Evolutionary conservation across 1,140 invertebrate genomes (phyloP).

Genomic region (Plectrocnemia conspersa): DNA sequence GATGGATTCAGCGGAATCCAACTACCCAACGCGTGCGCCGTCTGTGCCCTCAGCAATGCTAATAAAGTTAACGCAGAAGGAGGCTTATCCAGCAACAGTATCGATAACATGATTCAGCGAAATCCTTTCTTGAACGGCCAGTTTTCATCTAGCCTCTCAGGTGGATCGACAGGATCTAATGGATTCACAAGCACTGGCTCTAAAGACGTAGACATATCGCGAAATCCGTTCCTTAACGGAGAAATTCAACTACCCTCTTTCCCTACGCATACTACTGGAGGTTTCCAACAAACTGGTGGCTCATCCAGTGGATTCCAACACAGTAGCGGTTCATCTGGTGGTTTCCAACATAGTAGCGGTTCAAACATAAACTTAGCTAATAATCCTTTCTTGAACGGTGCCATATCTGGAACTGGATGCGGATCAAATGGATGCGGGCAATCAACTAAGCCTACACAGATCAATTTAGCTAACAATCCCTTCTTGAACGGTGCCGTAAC

Average conservation of each 20-base stretch:
- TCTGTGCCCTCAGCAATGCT: slow-evolving; percentile 13
- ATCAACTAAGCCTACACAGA: neutral
- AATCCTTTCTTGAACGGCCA: slow-evolving; percentile 48
- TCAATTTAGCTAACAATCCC: neutral
- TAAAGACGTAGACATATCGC: slow-evolving; percentile 37
- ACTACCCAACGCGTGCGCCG: slow-evolving; percentile 26
- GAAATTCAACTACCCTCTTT: slow-evolving; percentile 21
- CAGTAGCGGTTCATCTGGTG: neutral
- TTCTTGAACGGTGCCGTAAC: neutral
- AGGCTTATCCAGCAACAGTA: slow-evolving; percentile 23
- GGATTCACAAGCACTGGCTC: slow-evolving; percentile 36
- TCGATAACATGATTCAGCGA: slow-evolving; percentile 39
- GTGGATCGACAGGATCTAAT: slow-evolving; percentile 22
- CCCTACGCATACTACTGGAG: too few species aligned
- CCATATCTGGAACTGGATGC: slow-evolving; percentile 18
- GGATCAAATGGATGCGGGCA: slow-evolving; percentile 13
- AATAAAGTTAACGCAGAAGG: slow-evolving; percentile 10
- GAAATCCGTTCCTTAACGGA: slow-evolving; percentile 40
- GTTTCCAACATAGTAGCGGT: slow-evolving; percentile 16
- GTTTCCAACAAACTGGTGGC: too few species aligned
- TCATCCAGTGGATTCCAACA: slow-evolving; percentile 7
- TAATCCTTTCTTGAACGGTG: slow-evolving; percentile 39
- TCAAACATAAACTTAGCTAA: slow-evolving; percentile 18
- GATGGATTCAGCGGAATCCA: slow-evolving; percentile 28
- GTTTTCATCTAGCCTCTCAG: slow-evolving; percentile 30